Evolutionary conservation across 37 sponge, comb jelly and placozoan genomes (phyloP).

Genomic region (Amphimedon queenslandica): DNA sequence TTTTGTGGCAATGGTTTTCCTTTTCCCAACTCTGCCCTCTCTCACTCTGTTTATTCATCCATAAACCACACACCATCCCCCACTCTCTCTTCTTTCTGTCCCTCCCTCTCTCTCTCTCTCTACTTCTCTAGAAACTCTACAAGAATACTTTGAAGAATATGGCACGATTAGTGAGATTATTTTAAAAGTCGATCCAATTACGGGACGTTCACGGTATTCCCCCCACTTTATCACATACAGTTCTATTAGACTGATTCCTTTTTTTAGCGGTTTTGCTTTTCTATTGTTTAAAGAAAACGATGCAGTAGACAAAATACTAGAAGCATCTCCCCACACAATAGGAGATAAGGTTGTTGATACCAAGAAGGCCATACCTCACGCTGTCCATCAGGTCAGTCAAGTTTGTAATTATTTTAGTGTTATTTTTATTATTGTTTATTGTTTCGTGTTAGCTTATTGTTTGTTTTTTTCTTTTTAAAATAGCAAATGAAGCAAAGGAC

Average conservation of each 20-base stretch:
- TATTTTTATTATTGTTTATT: too few relatives aligned
- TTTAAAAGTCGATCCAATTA: constrained; percentile 49
- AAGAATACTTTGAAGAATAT: constrained; percentile 54
- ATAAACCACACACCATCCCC: too few relatives aligned
- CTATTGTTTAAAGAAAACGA: constrained; percentile 45
- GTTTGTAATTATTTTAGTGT: background rate
- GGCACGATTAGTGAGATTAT: constrained; percentile 46
- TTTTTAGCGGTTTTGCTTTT: constrained; percentile 74
- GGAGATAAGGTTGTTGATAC: constrained; percentile 38
- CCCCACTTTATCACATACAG: too few relatives aligned
- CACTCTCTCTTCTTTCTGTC: too few relatives aligned
- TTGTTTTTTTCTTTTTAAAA: too few relatives aligned
- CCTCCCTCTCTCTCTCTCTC: background rate
- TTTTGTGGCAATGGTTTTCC: too few relatives aligned
- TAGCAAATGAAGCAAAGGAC: constrained; percentile 48
- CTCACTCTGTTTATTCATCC: too few relatives aligned
- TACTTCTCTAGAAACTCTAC: constrained; percentile 28
- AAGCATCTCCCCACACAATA: constrained; percentile 28
- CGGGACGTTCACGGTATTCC: constrained; percentile 46
- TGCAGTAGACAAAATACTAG: constrained; percentile 40
- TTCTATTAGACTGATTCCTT: too few relatives aligned
- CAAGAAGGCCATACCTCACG: constrained; percentile 68
- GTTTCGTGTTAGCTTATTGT: too few relatives aligned
- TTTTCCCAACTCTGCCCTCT: too few relatives aligned
- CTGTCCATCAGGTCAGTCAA: constrained; percentile 33